phyloP scores from a whole-genome alignment of 2,888 invertebrate genomes.

The Stenoptilia bipunctidactyla region DNA sequence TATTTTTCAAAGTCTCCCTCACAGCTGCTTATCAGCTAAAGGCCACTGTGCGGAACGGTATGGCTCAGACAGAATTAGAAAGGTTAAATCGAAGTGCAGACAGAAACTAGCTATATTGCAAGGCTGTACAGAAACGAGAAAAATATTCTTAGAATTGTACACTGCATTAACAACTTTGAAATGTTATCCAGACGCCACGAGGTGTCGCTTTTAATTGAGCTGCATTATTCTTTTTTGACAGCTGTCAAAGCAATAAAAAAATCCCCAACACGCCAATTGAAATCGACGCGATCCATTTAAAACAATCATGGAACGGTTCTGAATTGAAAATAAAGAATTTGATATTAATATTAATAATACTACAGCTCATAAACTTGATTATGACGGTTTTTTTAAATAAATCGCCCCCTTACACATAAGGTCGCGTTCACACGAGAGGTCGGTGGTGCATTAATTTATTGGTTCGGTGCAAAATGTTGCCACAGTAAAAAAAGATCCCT shows the following conservation, averaged over 20 bases:
- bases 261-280: slow-evolving; percentile 47
- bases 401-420: slow-evolving; percentile 21
- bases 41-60: slow-evolving; percentile 57
- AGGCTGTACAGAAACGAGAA: no score
- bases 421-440: slow-evolving; percentile 50
- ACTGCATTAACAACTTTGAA: no score
- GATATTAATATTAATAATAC: slow-evolving; percentile 40
- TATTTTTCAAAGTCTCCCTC: slow-evolving; percentile 18
- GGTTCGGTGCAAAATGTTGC: slow-evolving; percentile 43
- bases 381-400: background rate
- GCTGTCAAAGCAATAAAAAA: slow-evolving; percentile 42
- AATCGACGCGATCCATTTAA: slow-evolving; percentile 65
- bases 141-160: no score
- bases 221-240: slow-evolving; percentile 34
- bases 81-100: no score
- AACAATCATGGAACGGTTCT: slow-evolving; percentile 47
- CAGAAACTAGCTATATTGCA: no score
- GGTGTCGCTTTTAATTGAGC: slow-evolving; percentile 20
- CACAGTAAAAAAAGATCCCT: slow-evolving; percentile 34
- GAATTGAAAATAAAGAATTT: slow-evolving; percentile 57
- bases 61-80: slow-evolving; percentile 56
- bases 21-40: slow-evolving; percentile 37
- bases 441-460: slow-evolving; percentile 43
- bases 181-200: no score
- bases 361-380: slow-evolving; percentile 4